Evolutionary conservation across 2,888 invertebrate genomes (phyloP).

Genomic region (Argyresthia albistria): DNA sequence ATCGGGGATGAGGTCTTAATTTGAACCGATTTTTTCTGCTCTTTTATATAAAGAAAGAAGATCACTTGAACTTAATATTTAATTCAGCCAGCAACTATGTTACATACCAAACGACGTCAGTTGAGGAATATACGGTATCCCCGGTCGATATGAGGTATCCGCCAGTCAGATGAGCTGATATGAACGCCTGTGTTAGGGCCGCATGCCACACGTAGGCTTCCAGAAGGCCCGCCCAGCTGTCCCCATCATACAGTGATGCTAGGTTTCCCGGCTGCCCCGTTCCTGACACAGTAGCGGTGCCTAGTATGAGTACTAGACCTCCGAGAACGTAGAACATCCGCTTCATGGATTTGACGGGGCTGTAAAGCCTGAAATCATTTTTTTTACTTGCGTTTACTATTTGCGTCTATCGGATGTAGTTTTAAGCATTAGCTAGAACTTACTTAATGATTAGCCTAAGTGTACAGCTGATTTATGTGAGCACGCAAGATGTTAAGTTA

Average conservation of each 20-base stretch:
- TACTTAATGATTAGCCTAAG: too few relatives aligned
- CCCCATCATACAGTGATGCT: constrained; percentile 15
- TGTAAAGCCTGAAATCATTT: constrained; percentile 38
- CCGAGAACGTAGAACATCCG: constrained; percentile 35
- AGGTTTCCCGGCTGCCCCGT: constrained; percentile 25
- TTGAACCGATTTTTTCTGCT: too few relatives aligned
- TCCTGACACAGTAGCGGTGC: constrained; percentile 19
- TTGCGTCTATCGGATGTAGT: too few relatives aligned
- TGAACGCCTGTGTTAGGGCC: constrained; percentile 39
- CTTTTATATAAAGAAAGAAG: too few relatives aligned
- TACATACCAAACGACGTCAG: constrained; percentile 46
- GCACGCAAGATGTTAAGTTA: too few relatives aligned
- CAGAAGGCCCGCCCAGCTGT: constrained; percentile 31
- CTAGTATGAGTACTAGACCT: constrained; percentile 26
- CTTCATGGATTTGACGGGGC: constrained; percentile 48
- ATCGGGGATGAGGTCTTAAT: too few relatives aligned
- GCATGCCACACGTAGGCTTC: constrained; percentile 40
- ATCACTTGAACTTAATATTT: too few relatives aligned
- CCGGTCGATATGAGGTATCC: constrained; percentile 47
- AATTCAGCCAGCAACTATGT: too few relatives aligned
- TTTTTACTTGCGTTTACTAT: too few relatives aligned
- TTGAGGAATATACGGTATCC: constrained; percentile 39
- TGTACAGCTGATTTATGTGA: too few relatives aligned
- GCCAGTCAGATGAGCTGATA: constrained; percentile 44
- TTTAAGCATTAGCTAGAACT: too few relatives aligned